phyloP scores from a whole-genome alignment of 2,888 invertebrate species.

The Machimus atricapillus region DNA sequence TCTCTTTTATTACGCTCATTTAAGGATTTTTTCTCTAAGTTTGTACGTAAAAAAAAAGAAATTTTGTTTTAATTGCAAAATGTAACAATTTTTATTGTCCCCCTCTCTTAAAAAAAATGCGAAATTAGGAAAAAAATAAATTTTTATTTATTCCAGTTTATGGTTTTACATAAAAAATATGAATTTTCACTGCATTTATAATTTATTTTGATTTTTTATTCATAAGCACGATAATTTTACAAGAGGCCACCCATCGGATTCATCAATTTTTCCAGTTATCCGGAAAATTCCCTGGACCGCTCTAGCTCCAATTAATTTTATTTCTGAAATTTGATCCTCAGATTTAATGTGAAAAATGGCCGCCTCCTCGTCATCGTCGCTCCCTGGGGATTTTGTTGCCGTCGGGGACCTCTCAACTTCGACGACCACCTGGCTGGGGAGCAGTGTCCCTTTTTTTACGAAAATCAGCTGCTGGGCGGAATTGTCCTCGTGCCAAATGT shows the following conservation, averaged over 20 bases:
- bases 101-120: no score
- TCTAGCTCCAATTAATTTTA: background rate
- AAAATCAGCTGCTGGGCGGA: slow-evolving; percentile 44
- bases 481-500: slow-evolving; percentile 56
- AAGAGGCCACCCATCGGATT: background rate
- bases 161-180: no score
- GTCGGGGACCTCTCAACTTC: slow-evolving; percentile 53
- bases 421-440: slow-evolving; percentile 56
- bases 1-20: no score
- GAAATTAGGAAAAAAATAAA: no score
- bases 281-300: slow-evolving; percentile 2
- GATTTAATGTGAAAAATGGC: background rate
- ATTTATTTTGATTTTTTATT: no score
- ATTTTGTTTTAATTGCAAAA: no score
- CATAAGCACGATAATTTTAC: no score
- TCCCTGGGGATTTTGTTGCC: slow-evolving; percentile 47
- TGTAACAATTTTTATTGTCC: no score
- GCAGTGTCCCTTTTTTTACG: slow-evolving; percentile 55
- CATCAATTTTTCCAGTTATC: slow-evolving; percentile 11
- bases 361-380: slow-evolving; percentile 45
- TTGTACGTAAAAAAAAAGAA: no score
- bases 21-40: no score
- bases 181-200: no score
- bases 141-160: no score
- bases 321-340: background rate